Percentiles rank a stretch among this genome's conserved stretches.
Evolutionary conservation across 2,888 invertebrate species (phyloP).

Genomic region (Hirtodrosophila trivittata): DNA sequence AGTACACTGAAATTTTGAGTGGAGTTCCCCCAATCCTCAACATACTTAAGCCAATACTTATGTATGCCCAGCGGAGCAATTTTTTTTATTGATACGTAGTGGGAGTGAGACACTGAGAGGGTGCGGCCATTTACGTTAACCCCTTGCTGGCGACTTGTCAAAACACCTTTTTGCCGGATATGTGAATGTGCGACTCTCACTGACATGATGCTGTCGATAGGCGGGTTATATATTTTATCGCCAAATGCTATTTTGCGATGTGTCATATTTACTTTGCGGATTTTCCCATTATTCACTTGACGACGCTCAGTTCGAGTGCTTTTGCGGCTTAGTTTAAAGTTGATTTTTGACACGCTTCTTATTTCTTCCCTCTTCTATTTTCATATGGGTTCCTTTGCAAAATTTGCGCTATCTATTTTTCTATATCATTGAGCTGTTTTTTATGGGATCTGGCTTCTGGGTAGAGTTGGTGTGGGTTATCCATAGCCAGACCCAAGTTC

Average conservation of each 20-base stretch:
- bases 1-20: conserved; percentile 36
- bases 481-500: too few species aligned
- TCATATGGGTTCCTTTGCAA: conserved; percentile 52
- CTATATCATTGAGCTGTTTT: conserved; percentile 74
- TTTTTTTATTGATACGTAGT: conserved; percentile 73
- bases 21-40: conserved; percentile 22
- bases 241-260: conserved; percentile 75
- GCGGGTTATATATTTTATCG: conserved; percentile 61
- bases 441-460: conserved; percentile 65
- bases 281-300: conserved; percentile 79
- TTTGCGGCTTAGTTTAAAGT: conserved; percentile 74
- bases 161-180: conserved; percentile 62
- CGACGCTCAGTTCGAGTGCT: conserved; percentile 64
- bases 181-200: conserved; percentile 55
- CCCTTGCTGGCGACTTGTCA: conserved; percentile 60
- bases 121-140: conserved; percentile 38
- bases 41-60: conserved; percentile 41
- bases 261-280: conserved; percentile 78
- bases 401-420: conserved; percentile 71
- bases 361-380: conserved; percentile 21
- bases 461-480: conserved; percentile 16
- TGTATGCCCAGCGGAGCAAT: conserved; percentile 73
- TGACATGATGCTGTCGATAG: conserved; percentile 41
- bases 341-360: conserved; percentile 65
- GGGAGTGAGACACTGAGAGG: conserved; percentile 26